Evolutionary conservation across 2,797 vertebrate species (phyloP), one percentile per base, ranked within the genome.

Genomic region (Notolabrus celidotus): DNA sequence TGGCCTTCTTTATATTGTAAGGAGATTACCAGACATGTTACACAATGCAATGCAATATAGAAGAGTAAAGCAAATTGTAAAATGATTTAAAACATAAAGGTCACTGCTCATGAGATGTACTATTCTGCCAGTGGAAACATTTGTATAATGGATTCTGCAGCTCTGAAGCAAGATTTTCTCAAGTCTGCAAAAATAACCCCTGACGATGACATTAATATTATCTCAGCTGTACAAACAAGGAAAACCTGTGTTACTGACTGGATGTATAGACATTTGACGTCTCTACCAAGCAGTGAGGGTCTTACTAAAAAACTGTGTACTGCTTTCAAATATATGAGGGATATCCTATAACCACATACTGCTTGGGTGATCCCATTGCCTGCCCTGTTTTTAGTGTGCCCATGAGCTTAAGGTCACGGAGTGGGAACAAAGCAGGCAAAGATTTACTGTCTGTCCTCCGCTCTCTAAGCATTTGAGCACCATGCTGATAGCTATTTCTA

Each of bases 31-130:
- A 71, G 47, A 53, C 39, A 31, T 64, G 51, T 56, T 62, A 42
- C 34, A 38, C 61, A 62, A 68, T 20, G 10, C 29, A 42, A n/a
- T 45, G 39, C 19, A 20, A 74, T 52, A 57, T 45, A 45, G 12
- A 60, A 56, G 47, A 51, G 39, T 59, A 10, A 25, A 59, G 52
- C 22, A 5, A n/a, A 57, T 55, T 60, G 39, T 43, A 20, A 73
- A 10, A 70, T 53, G 16, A 71, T 80, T 71, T 68, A 31, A 64
- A 52, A 70, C 31, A 59, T 51, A 71, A 74, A 84, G 67, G 74
- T 79, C 63, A 64, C 25, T 39, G 19, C 7, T 53, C 17, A 58
- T 59, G 60, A 72, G 49, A 42, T 51, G 29, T 10, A 27, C 12
- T 51, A 42, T 51, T 71, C 49, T 3, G 56, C 19, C 50, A 50